Evolutionary conservation across 1,140 invertebrate genomes (phyloP), one percentile per base, ranked within the genome.

Genomic region (Eriosoma lanigerum): DNA sequence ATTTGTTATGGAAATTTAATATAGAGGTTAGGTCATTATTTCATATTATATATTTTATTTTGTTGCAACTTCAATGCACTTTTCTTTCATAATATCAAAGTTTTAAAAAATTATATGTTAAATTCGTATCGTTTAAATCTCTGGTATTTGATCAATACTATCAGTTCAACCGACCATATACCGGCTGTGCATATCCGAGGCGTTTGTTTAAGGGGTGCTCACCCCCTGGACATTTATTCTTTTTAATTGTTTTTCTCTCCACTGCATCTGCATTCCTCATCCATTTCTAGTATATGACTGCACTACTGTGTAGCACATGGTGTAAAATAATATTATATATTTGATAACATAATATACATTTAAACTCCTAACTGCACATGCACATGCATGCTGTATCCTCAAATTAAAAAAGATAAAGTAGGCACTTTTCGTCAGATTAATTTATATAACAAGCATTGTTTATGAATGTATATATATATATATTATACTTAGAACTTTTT

Each of bases 201-300:
- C 44, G 66, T 48, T 8, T 46, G 66, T 68, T 68, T 68, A 44
- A 68, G 66, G 66, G 66, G 38, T 68, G 66, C 44, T 68, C 66
- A 68, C 44, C 66, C 64, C 32, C 66, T 26, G 66, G 66, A 68
- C 38, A 68, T 68, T 68, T 48, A 48, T 68, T 68, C 46, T 66
- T 58, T 68, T 68, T 68, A 68, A 68, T 68, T 68, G 66, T 68
- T 68, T 68, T 68, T 24, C 66, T 46, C 66, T 68, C 21, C 44
- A 46, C 6, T 68, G 64, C 64, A 21, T 38, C n/a, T 24, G 66
- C 21, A 68, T 68, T 68, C 66, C 21, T 68, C 66, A 3, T 24
- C 21, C 38, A 9, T 68, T 24, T 26, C 44, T 66, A 48, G 66
- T 68, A 46, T 6, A 24, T 68, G n/a, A 68, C 5, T 13, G 13